Base-by-base conservation (phyloP, 2,113 vertebrate species). In the Actinemys pallida region DNA sequence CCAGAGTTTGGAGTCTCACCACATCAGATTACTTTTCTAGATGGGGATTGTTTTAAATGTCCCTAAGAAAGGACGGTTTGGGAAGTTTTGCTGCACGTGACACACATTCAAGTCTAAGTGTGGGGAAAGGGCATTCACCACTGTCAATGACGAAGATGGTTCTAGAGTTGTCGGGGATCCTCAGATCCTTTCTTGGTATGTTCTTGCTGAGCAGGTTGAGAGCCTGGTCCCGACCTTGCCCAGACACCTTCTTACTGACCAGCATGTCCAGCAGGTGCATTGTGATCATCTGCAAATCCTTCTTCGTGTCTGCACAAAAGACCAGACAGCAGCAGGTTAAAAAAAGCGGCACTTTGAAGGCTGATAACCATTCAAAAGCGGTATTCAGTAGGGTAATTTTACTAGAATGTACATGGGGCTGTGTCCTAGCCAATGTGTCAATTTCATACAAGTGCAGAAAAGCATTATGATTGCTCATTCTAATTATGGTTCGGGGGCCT, bases 201-300 rank as follows among this genome's bases (percentile, higher is more conserved):
- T 99, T 99, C 96, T 98, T 99, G 94, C 98, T 98, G 92, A 99
- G 98, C 22, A 99, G 99, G 96, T 99, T 99, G 81, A 99, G 98
- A 2, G 99, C 99, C 96, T 98, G 99, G 93, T 99, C 99, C 96
- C 99, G 98, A 50, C 99, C 99, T 72, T 99, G 99, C 57, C 99
- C 99, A 49, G 99, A 99, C 4, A 99, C 99, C 31, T 98, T 99
- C 96, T 99, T 99, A 94, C 97, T 99, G 39, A 95, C 96, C 94
- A 99, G 96, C 99, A 99, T 99, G 93, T 99, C 99, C 89, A 99
- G 96, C 90, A 99, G 98, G 62, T 98, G 97, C 31, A 96, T 95
- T 0, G 99, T 99, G 97, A 99, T 99, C 87, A 98, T 98, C 97
- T 98, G 99, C 94, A 99, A 82, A 87, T 99, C 99, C 91, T 99